Evolutionary conservation across 2,113 vertebrate species (phyloP), one percentile per base, ranked within the genome.

Genomic region (Mola mola): DNA sequence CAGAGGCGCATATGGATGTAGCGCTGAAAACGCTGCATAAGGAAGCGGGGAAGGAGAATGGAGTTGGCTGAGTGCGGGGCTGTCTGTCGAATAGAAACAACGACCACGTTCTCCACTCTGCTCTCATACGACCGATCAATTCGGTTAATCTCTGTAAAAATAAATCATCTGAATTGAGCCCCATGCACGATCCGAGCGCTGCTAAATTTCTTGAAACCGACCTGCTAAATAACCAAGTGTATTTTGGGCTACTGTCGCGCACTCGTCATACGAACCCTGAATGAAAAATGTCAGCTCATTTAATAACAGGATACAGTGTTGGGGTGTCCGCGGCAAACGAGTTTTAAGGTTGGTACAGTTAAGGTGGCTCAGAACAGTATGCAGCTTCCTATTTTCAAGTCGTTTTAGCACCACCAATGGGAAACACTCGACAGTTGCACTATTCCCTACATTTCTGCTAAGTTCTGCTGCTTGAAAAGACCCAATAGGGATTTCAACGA

Each of bases 11-110:
- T 76, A 68, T 72, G 73, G 77, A 81, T 44, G 36, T 24, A 53
- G 69, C 67, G 76, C 52, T 61, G 62, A 80, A 81, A 86, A 82
- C 64, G 82, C 83, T 86, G 87, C 80, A 70, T 85, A 79, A 83
- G 72, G 77, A 65, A 56, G 66, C 48, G 55, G 46, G 24, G 60
- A 55, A 64, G 10, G 37, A 8, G 46, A 28, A 29, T 44, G 28
- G 69, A 77, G 22, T 75, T 63, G 66, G 12, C 59, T 40, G 38
- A 6, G 72, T 5, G 68, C 57, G 34, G 19, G 37, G 47, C 19
- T 16, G 3, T 19, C 7, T 64, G 28, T 50, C 41, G 31, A 40
- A 26, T 1, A 36, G 31, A 3, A 6, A 26, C 4, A 58, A 10
- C 33, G 10, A 22, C 37, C 52, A 2, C 16, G 17, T 11, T 41